phyloP scores from a whole-genome alignment of 2,797 vertebrate species.

The Chelidonichthys spinosus region DNA sequence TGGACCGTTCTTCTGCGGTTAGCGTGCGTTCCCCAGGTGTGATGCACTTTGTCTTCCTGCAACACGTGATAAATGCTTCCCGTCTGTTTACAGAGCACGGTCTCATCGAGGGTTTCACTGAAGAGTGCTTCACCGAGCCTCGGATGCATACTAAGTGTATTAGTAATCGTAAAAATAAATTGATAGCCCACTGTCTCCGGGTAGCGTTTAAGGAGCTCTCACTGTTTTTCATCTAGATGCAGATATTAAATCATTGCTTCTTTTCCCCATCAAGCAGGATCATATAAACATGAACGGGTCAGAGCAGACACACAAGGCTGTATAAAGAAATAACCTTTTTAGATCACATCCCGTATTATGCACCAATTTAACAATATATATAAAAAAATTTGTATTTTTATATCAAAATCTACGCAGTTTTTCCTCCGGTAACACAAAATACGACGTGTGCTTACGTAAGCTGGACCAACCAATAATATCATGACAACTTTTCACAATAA shows the following conservation, averaged over 20 bases:
- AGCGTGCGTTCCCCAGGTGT: constrained; percentile 11
- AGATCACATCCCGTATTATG: no score
- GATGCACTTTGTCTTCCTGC: constrained; percentile 2
- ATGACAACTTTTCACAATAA: no score
- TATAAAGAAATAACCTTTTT: no score
- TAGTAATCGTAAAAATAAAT: constrained; percentile 43
- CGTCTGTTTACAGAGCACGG: constrained; percentile 17
- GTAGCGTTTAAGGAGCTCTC: constrained; percentile 31
- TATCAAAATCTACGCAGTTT: no score
- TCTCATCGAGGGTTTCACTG: constrained; percentile 26
- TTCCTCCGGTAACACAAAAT: no score
- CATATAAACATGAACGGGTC: no score
- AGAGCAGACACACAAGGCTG: no score
- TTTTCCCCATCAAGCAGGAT: background rate
- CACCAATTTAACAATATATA: no score
- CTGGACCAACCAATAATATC: no score
- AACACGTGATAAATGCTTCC: constrained; percentile 1
- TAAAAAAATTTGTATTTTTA: no score
- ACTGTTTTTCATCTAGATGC: constrained; percentile 33
- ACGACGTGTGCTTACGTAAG: no score
- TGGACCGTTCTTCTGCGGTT: background rate
- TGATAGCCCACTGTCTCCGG: constrained; percentile 28
- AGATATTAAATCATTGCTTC: constrained; percentile 1
- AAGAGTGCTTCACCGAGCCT: constrained; percentile 11
- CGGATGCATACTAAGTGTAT: constrained; percentile 27